A percentile compares a stretch with the other conserved stretches of the same genome.
phyloP scores from a whole-genome alignment of 2,888 invertebrate genomes.

The Lycia hirtaria region DNA sequence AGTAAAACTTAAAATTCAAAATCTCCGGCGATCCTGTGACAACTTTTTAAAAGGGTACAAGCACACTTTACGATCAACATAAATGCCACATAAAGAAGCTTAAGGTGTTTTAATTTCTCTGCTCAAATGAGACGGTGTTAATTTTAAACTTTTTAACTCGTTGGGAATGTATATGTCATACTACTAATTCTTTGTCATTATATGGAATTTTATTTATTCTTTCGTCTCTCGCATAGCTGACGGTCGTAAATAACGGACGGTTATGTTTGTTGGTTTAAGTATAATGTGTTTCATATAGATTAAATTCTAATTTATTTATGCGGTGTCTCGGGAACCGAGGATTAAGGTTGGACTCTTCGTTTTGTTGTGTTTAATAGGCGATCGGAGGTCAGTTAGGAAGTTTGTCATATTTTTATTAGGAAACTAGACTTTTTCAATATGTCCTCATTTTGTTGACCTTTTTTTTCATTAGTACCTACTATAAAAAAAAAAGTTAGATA shows the following conservation, averaged over 20 bases:
- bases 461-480: neutral
- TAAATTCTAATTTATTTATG: constrained; percentile 73
- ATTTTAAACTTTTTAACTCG: constrained; percentile 68
- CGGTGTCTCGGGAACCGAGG: constrained; percentile 52
- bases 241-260: constrained; percentile 72
- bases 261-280: constrained; percentile 80
- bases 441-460: neutral
- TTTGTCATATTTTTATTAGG: constrained; percentile 34
- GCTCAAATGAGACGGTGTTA: constrained; percentile 80
- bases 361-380: constrained; percentile 45
- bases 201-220: constrained; percentile 63
- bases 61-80: constrained; percentile 75
- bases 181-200: constrained; percentile 78
- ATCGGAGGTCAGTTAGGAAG: constrained; percentile 39
- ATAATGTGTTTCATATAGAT: constrained; percentile 74
- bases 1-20: constrained; percentile 43
- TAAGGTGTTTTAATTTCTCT: constrained; percentile 81
- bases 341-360: constrained; percentile 47
- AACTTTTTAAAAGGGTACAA: constrained; percentile 71
- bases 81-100: constrained; percentile 84
- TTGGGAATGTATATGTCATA: constrained; percentile 57
- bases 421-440: neutral
- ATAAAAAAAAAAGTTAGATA: neutral
- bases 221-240: constrained; percentile 60
- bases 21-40: constrained; percentile 55